Percentiles rank a stretch among this genome's conserved stretches.
phyloP scores from a whole-genome alignment of 2,797 vertebrate species.

The Artibeus lituratus region DNA sequence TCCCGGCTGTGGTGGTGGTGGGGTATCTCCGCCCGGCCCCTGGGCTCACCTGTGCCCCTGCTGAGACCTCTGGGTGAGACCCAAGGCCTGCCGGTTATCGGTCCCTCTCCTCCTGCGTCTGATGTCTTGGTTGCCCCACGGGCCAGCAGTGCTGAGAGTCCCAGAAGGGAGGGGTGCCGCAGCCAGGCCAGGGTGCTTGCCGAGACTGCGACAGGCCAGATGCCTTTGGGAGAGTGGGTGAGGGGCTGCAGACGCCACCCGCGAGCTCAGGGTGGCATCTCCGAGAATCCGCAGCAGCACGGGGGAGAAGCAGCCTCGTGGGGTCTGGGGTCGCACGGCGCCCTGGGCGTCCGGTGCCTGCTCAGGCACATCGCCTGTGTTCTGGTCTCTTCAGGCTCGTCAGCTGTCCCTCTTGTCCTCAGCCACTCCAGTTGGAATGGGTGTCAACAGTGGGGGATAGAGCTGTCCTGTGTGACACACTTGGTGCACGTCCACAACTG shows the following conservation, averaged over 20 bases:
- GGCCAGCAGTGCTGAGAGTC: neutral
- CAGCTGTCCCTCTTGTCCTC: rapidly evolving
- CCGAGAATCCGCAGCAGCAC: no score
- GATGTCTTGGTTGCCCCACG: neutral
- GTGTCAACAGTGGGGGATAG: neutral
- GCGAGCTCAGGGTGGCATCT: neutral
- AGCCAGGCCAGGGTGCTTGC: neutral
- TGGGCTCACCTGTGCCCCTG: neutral
- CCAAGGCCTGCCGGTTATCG: no score
- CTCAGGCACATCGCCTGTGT: rapidly evolving
- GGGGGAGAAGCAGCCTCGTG: neutral
- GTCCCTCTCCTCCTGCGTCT: no score
- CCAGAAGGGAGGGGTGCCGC: no score
- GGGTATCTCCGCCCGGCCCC: no score
- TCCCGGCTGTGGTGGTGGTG: no score
- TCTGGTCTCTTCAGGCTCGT: neutral
- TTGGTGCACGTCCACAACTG: rapidly evolving
- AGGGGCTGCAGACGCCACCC: neutral
- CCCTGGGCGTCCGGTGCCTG: no score
- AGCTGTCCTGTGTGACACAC: rapidly evolving
- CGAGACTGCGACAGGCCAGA: neutral
- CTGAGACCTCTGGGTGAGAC: neutral
- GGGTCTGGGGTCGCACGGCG: no score
- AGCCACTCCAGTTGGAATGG: neutral
- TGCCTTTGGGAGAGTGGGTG: neutral